Percentiles rank a stretch among this genome's conserved stretches.
Conservation (phyloP, 2,888 invertebrate genomes). For the Erebia aethiops region DNA sequence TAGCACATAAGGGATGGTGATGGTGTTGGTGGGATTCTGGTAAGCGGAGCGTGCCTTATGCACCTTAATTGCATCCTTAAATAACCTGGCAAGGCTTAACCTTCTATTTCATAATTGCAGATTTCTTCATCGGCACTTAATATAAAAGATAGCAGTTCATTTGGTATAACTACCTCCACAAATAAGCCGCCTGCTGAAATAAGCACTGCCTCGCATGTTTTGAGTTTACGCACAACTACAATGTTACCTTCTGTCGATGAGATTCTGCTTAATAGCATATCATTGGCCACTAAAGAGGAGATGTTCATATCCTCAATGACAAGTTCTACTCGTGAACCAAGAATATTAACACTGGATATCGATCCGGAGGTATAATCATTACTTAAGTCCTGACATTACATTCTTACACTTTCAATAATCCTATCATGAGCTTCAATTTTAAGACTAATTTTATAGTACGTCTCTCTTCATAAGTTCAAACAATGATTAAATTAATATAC, state of each 20-base stretch:
- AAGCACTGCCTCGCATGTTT: conserved; percentile 83
- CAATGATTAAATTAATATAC: conserved; percentile 14
- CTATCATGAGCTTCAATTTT: conserved; percentile 31
- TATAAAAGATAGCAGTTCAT: conserved; percentile 77
- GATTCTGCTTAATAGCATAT: conserved; percentile 84
- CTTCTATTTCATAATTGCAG: conserved; percentile 80
- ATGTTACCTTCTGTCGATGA: conserved; percentile 84
- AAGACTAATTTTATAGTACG: conserved; percentile 27
- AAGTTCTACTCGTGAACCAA: conserved; percentile 79
- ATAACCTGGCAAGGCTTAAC: conserved; percentile 68
- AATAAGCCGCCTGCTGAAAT: conserved; percentile 74
- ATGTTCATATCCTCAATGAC: conserved; percentile 80
- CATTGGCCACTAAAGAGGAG: conserved; percentile 84
- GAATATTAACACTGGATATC: conserved; percentile 84
- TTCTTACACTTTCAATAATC: conserved; percentile 32
- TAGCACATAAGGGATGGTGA: conserved; percentile 51
- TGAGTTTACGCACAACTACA: conserved; percentile 81
- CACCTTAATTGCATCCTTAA: conserved; percentile 59
- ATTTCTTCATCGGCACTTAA: conserved; percentile 79
- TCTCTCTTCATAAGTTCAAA: not conserved
- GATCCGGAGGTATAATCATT: conserved; percentile 84
- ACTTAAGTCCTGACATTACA: conserved; percentile 54
- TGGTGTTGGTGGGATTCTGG: conserved; percentile 49
- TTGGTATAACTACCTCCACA: conserved; percentile 75
- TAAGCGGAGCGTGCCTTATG: conserved; percentile 67